Evolutionary conservation across 2,113 vertebrate genomes (phyloP), one percentile per base, ranked within the genome.

Genomic region (Struthidea cinerea): DNA sequence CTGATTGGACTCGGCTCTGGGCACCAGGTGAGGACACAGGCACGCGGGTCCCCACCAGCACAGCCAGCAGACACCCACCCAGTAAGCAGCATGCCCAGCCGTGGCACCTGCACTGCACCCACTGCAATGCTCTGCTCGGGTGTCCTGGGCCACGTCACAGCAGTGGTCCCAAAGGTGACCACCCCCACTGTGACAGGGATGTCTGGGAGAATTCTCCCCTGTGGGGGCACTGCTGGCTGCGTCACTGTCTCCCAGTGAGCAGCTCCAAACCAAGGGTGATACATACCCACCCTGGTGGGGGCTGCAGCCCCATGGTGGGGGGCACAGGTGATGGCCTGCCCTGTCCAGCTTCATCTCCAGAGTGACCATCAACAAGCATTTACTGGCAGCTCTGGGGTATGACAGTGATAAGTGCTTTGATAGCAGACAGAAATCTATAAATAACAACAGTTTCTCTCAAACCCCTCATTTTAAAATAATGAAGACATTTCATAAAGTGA

Each of bases 391-490:
- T 83, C 49, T 50, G 46, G 49, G 71, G 53, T 73, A 8, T 85
- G 88, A 73, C 85, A 88, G 67, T 19, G 84, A 35, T 49, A 85
- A 94, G 69, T 76, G 81, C 89, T 79, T 67, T 53, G 84, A 79
- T 21, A 84, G 93, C 89, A 94, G 87, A 93, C 71, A 93, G 46
- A 76, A 78, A 89, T 82, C 91, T 87, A 94, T 93, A 96, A 96
- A 91, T 95, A 96, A 96, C 84, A 96, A 91, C 81, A 76, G 81
- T 73, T 95, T 89, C 77, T 87, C 61, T 84, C 77, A 87, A 82
- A 71, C 65, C 42, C 8, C 77, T 92, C 50, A 70, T 81, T 91
- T 94, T 89, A 89, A 89, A 96, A 84, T 94, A 87, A 95, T 63
- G 57, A 96, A 97, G 91, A 87, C 65, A 69, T 94, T 94, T 89